Percentiles rank a stretch among this genome's conserved stretches.
Evolutionary conservation across 30 jellyfish, hydroid and myxozoan species (phyloP).

Genomic region (Pseudorhiza aurosa): DNA sequence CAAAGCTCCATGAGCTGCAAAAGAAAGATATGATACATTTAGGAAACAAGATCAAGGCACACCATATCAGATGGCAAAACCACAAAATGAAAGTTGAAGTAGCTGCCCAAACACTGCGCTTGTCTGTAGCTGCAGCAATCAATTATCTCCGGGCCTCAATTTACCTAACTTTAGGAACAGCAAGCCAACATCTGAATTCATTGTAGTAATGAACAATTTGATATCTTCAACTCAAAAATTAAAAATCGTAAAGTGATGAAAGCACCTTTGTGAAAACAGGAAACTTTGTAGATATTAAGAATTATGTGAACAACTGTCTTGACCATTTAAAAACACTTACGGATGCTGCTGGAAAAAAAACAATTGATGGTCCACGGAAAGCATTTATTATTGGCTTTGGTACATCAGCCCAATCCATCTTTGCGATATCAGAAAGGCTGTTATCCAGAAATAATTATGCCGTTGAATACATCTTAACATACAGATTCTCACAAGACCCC

Average conservation of each 20-base stretch:
- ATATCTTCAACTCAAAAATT: slow-evolving; percentile 4
- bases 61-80: slow-evolving; percentile 22
- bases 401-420: slow-evolving; percentile 4
- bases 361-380: slow-evolving; percentile 19
- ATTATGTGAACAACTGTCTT: not conserved
- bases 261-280: slow-evolving; percentile 8
- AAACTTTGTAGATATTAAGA: not conserved
- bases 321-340: not conserved
- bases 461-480: slow-evolving; percentile 22
- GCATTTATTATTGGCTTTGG: slow-evolving; percentile 7
- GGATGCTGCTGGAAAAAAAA: not conserved
- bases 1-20: not conserved
- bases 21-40: slow-evolving; percentile 34
- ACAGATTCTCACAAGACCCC: slow-evolving; percentile 33
- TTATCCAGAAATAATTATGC: not conserved
- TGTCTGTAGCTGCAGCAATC: not conserved
- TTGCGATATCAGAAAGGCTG: not conserved
- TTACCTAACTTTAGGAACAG: not conserved
- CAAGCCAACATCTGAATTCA: not conserved
- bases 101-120: not conserved
- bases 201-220: not conserved
- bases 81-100: not conserved
- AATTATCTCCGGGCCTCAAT: not conserved
- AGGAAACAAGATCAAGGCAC: slow-evolving; percentile 15
- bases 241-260: slow-evolving; percentile 17